Conservation (phyloP, 2,113 vertebrate species). For the Agelaius phoeniceus region DNA sequence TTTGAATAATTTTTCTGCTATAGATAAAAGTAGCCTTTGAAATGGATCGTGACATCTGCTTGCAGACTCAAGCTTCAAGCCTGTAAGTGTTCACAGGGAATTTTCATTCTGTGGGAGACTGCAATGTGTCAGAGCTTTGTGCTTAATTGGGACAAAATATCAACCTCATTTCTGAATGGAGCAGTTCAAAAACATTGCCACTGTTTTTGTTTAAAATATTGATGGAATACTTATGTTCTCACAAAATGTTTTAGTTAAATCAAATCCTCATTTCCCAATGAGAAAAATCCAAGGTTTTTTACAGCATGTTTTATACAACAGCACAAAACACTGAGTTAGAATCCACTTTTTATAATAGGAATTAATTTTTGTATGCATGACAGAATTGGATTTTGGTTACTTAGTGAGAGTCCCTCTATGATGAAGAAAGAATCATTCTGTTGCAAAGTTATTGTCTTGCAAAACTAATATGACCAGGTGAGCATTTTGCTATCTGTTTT, state of each 20-base stretch:
- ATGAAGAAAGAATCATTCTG: neutral
- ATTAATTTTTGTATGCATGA: slow-evolving; percentile 8
- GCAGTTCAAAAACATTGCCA: slow-evolving; percentile 1
- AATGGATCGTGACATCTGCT: neutral
- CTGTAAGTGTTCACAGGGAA: neutral
- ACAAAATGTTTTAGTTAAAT: slow-evolving; percentile 48
- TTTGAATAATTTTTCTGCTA: neutral
- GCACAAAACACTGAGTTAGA: neutral
- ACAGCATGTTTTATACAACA: neutral
- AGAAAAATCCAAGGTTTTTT: neutral
- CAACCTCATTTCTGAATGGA: neutral
- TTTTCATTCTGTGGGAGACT: neutral
- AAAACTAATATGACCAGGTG: neutral
- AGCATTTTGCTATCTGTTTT: neutral
- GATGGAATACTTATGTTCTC: slow-evolving; percentile 27
- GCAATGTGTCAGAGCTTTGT: neutral
- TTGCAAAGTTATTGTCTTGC: neutral
- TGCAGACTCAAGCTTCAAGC: neutral
- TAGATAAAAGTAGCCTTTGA: neutral
- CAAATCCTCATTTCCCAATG: slow-evolving; percentile 27
- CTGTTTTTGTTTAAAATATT: slow-evolving; percentile 55
- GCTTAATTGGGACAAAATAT: slow-evolving; percentile 44
- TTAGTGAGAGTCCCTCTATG: neutral
- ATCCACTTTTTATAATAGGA: slow-evolving; percentile 16
- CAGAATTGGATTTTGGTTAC: neutral